Conservation (phyloP, 2,888 invertebrate species). For the Tenthredo notha region DNA sequence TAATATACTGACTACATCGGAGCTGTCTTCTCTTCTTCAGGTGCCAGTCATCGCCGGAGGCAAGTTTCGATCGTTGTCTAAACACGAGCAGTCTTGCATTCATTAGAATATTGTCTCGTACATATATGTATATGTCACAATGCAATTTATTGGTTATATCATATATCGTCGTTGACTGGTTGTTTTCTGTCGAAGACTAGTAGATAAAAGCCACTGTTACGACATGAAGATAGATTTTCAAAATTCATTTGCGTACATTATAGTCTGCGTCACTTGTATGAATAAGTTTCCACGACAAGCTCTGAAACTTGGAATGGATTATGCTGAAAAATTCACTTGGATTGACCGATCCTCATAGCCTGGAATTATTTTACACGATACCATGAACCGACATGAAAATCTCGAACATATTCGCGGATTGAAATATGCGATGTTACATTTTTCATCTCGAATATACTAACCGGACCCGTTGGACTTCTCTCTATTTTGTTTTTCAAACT, state of each 20-base stretch:
- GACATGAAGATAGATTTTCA: background rate
- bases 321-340: background rate
- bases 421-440: background rate
- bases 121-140: background rate
- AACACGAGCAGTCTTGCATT: conserved; percentile 25
- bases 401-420: background rate
- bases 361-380: background rate
- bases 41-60: conserved; percentile 27
- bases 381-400: background rate
- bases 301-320: background rate
- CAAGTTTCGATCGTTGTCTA: conserved; percentile 10
- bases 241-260: conserved; percentile 39
- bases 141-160: conserved; percentile 31
- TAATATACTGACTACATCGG: background rate
- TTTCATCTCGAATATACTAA: background rate
- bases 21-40: conserved; percentile 16
- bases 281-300: conserved; percentile 27
- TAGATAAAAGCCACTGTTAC: conserved; percentile 35
- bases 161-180: background rate
- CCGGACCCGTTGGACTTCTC: background rate
- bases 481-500: background rate
- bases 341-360: background rate
- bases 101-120: conserved; percentile 36
- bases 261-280: conserved; percentile 9
- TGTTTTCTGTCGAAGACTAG: conserved; percentile 15